Percentiles rank a stretch among this genome's conserved stretches.
Conservation (phyloP, 92 coral and sea anemone genomes). For the Parazoanthus swiftii region DNA sequence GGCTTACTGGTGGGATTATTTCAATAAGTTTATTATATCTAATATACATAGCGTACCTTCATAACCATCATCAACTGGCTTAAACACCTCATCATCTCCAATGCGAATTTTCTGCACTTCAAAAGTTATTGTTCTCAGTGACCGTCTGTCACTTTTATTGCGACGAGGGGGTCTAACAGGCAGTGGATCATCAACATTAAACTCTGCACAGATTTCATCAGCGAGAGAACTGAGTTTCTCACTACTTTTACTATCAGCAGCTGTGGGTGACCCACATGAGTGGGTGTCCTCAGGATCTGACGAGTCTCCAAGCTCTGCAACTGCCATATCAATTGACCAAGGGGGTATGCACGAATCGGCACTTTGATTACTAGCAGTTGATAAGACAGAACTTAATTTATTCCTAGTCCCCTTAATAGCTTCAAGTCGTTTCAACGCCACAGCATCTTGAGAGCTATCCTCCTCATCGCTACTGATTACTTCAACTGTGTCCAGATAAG, state of each 20-base stretch:
- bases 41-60: conserved; percentile 56
- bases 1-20: no score
- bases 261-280: conserved; percentile 35
- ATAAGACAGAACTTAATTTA: conserved; percentile 26
- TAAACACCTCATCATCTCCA: conserved; percentile 81
- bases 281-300: conserved; percentile 70
- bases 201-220: conserved; percentile 25
- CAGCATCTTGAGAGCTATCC: conserved; percentile 40
- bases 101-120: conserved; percentile 50
- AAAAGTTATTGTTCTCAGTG: conserved; percentile 64
- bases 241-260: conserved; percentile 41
- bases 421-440: conserved; percentile 11
- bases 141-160: conserved; percentile 72
- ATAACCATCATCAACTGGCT: conserved; percentile 71
- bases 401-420: conserved; percentile 11
- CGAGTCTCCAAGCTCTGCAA: conserved; percentile 80
- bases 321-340: conserved; percentile 81
- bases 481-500: conserved; percentile 75
- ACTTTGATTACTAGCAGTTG: conserved; percentile 65
- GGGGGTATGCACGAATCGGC: conserved; percentile 80
- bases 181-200: conserved; percentile 42
- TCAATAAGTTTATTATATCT: not conserved
- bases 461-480: conserved; percentile 78
- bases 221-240: conserved; percentile 32
- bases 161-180: conserved; percentile 86